Evolutionary conservation across 2,888 invertebrate genomes (phyloP).

Genomic region (Panzeria rudis): DNA sequence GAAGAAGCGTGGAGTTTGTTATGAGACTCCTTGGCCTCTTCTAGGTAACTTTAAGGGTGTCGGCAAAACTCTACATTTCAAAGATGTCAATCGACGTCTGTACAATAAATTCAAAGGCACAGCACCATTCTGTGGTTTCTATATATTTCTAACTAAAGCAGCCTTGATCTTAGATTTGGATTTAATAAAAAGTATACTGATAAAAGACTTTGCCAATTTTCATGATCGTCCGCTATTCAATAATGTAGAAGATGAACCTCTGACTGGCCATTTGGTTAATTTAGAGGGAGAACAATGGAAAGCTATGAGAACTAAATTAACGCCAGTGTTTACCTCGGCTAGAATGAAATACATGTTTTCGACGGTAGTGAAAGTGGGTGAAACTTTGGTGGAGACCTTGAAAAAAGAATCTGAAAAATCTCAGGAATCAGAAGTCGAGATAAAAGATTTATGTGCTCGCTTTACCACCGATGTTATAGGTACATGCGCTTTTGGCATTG

Average conservation of each 20-base stretch:
- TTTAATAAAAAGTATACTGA: conserved; percentile 77
- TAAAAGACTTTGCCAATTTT: conserved; percentile 82
- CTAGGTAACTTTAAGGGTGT: conserved; percentile 77
- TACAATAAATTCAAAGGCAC: conserved; percentile 74
- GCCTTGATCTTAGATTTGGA: conserved; percentile 78
- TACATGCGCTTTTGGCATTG: conserved; percentile 84
- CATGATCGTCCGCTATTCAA: conserved; percentile 79
- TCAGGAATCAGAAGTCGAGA: conserved; percentile 80
- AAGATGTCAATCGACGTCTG: conserved; percentile 75
- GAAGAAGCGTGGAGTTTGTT: conserved; percentile 60
- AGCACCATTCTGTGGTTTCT: conserved; percentile 77
- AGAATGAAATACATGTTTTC: conserved; percentile 84
- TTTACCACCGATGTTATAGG: conserved; percentile 85
- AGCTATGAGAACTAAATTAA: conserved; percentile 82
- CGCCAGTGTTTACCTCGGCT: conserved; percentile 84
- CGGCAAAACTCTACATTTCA: conserved; percentile 72
- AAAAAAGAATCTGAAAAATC: conserved; percentile 76
- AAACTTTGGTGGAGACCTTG: conserved; percentile 65
- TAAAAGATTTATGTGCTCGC: conserved; percentile 83
- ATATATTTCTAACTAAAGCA: conserved; percentile 75
- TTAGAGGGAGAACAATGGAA: conserved; percentile 84
- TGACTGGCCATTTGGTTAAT: conserved; percentile 79
- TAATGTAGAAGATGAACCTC: conserved; percentile 81
- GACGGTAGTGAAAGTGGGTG: conserved; percentile 59
- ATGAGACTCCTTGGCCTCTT: conserved; percentile 66